phyloP scores from a whole-genome alignment of 2,888 invertebrate genomes.

The Eristalis pertinax region DNA sequence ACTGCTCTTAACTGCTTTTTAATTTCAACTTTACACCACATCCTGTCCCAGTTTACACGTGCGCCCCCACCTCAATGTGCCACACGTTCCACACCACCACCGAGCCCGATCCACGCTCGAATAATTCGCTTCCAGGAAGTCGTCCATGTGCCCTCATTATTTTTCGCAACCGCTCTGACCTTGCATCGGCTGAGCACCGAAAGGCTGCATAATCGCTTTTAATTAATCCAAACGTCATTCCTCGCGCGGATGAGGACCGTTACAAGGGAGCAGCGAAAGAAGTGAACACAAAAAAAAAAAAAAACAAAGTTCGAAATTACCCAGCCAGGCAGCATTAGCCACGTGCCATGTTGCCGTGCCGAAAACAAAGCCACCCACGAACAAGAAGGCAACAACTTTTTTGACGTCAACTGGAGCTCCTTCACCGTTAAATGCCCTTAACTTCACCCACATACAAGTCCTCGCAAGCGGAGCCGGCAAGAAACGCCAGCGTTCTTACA shows the following conservation, averaged over 20 bases:
- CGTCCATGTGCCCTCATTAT: slow-evolving; percentile 28
- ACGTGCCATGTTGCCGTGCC: slow-evolving; percentile 15
- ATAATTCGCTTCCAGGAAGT: neutral
- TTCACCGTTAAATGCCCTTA: slow-evolving; percentile 47
- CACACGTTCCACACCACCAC: neutral
- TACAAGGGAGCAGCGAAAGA: neutral
- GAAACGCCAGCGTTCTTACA: slow-evolving; percentile 37
- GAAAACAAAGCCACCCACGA: neutral
- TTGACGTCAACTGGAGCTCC: slow-evolving; percentile 35
- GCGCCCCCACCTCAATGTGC: neutral
- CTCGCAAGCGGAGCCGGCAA: slow-evolving; percentile 21
- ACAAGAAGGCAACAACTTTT: slow-evolving; percentile 29
- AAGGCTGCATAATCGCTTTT: slow-evolving; percentile 37
- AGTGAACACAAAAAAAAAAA: neutral
- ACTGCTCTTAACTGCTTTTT: neutral
- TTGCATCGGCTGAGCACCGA: neutral
- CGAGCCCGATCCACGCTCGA: neutral
- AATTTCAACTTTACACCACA: neutral
- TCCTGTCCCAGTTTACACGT: slow-evolving; percentile 1
- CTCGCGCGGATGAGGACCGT: neutral
- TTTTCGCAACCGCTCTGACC: slow-evolving; percentile 28
- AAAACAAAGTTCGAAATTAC: slow-evolving; percentile 22
- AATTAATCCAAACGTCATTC: slow-evolving; percentile 51
- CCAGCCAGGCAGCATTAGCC: slow-evolving; percentile 1
- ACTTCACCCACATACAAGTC: slow-evolving; percentile 58